Conservation (phyloP, 2,113 vertebrate species). For the Synchiropus splendidus region DNA sequence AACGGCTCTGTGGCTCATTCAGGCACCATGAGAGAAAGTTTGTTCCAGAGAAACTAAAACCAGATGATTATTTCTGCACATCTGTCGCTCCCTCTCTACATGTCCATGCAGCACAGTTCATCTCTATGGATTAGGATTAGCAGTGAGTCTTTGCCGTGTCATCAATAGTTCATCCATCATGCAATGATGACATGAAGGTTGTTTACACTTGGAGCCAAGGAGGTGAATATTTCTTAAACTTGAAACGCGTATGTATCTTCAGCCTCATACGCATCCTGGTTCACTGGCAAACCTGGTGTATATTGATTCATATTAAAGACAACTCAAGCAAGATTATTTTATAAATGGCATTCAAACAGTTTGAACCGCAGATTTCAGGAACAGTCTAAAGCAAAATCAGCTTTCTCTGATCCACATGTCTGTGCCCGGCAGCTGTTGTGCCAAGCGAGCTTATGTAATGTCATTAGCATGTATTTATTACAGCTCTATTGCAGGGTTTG, state of each 20-base stretch:
- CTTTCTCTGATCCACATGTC: conserved; percentile 30
- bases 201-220: conserved; percentile 30
- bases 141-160: conserved; percentile 40
- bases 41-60: conserved; percentile 2
- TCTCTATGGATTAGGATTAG: conserved; percentile 60
- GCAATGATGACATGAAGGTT: conserved; percentile 5
- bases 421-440: conserved; percentile 31
- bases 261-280: no score
- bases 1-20: no score
- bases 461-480: conserved; percentile 52
- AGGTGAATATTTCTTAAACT: neutral
- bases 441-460: conserved; percentile 52
- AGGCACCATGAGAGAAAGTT: neutral
- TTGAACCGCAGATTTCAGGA: conserved; percentile 19
- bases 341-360: no score
- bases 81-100: conserved; percentile 29
- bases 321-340: no score
- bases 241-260: no score
- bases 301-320: no score
- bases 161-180: conserved; percentile 16
- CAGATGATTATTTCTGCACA: conserved; percentile 33
- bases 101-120: conserved; percentile 25
- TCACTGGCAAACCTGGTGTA: no score
- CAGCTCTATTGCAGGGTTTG: conserved; percentile 39
- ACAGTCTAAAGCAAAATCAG: conserved; percentile 17